Evolutionary conservation across 2,113 vertebrate genomes (phyloP).

Genomic region (Sander lucioperca): DNA sequence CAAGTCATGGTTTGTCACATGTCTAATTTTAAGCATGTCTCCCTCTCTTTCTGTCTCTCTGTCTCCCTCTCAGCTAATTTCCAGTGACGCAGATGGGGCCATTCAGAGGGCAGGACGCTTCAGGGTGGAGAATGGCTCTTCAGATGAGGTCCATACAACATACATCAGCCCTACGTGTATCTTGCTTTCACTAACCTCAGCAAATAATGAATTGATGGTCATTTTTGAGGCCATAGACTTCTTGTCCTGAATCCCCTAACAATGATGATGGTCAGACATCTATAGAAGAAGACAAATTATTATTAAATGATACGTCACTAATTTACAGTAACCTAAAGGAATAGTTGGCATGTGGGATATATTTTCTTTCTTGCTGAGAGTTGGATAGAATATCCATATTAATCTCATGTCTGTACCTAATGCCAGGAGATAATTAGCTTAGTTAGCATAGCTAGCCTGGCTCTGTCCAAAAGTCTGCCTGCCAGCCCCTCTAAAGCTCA

Average conservation of each 20-base stretch:
- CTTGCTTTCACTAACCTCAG: not conserved
- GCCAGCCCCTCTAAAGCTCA: not conserved
- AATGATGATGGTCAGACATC: not conserved
- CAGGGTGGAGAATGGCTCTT: slow-evolving; percentile 96
- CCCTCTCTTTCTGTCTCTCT: slow-evolving; percentile 42
- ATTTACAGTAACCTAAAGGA: not conserved
- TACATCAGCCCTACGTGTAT: not conserved
- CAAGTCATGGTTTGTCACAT: slow-evolving; percentile 42
- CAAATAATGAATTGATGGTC: not conserved
- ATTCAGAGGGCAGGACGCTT: slow-evolving; percentile 98
- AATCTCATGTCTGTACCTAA: not conserved
- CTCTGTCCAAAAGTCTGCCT: not conserved
- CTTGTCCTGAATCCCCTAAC: not conserved
- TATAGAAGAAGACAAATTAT: not conserved
- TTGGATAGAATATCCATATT: not conserved
- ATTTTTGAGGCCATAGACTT: not conserved
- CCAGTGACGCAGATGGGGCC: slow-evolving; percentile 98
- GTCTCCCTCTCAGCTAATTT: slow-evolving; percentile 90
- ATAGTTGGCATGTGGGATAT: not conserved
- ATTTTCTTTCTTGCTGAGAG: not conserved
- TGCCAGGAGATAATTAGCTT: not conserved
- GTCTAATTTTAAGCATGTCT: slow-evolving; percentile 65
- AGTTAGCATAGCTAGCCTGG: too few species aligned
- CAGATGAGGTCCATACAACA: slow-evolving; percentile 88
- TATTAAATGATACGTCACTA: not conserved